phyloP scores from a whole-genome alignment of 2,888 invertebrate species.

The Cenopis cana region DNA sequence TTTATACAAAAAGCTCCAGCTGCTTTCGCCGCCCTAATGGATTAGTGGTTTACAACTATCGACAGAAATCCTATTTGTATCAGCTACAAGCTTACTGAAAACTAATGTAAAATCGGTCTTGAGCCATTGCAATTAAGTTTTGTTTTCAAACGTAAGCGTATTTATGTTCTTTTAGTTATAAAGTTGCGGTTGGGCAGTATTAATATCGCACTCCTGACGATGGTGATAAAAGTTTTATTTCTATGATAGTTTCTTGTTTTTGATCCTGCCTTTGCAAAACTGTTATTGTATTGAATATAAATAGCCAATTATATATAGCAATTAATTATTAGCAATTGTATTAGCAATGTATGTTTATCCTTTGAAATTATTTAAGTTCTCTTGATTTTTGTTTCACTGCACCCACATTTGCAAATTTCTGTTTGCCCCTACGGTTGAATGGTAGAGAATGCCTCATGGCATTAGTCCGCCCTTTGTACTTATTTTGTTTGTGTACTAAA shows the following conservation, averaged over 20 bases:
- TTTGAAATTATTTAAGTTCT: too few species aligned
- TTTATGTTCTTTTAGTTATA: neutral
- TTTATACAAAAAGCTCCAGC: slow-evolving; percentile 18
- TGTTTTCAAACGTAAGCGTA: neutral
- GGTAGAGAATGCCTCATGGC: too few species aligned
- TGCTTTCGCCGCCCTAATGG: slow-evolving; percentile 24
- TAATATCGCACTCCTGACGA: neutral
- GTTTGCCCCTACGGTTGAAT: too few species aligned
- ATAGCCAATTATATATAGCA: too few species aligned
- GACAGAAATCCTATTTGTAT: neutral
- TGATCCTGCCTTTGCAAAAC: neutral
- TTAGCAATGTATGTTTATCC: too few species aligned
- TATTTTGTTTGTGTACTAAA: too few species aligned
- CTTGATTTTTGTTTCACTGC: too few species aligned
- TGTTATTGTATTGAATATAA: too few species aligned
- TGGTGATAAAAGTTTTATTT: neutral
- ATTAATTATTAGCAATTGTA: too few species aligned
- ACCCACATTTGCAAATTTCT: too few species aligned
- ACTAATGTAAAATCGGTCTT: neutral
- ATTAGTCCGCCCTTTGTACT: too few species aligned
- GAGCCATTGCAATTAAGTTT: neutral
- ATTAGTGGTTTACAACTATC: slow-evolving; percentile 27
- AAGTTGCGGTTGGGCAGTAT: neutral
- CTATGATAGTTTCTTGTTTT: neutral
- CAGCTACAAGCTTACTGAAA: neutral